These are phyloP conservation scores for Danionella dracula DNA, from an alignment of 2,797 vertebrate genomes.

Conservation along the genomic window DNA sequence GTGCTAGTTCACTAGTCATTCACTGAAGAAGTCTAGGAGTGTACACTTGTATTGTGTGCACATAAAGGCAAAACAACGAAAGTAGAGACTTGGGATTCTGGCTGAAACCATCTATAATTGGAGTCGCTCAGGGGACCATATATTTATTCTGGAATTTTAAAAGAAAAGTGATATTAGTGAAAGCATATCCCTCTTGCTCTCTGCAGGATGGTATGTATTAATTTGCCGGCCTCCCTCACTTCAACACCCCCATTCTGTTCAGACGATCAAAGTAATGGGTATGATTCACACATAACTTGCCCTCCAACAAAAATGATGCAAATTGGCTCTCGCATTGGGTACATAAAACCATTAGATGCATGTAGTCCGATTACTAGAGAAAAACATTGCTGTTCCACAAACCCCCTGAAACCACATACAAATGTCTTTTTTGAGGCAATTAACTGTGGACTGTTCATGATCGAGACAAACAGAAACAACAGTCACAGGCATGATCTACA, in stretches of 20 bases:
- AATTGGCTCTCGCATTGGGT: constrained; percentile 1
- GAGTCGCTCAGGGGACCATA: neutral
- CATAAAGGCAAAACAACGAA: too few species aligned
- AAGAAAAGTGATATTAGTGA: constrained; percentile 4
- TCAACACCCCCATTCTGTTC: neutral
- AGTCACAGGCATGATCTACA: neutral
- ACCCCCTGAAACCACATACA: neutral
- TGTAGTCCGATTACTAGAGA: neutral
- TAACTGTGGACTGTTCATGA: neutral
- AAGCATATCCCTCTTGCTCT: neutral
- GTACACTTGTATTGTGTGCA: too few species aligned
- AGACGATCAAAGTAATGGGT: neutral
- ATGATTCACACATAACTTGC: neutral
- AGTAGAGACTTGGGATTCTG: neutral
- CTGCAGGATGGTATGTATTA: constrained; percentile 13
- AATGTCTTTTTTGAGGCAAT: too few species aligned
- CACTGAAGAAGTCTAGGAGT: too few species aligned
- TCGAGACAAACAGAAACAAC: neutral
- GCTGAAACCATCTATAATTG: neutral
- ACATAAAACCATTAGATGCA: constrained; percentile 19
- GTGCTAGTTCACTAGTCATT: too few species aligned
- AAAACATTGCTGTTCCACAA: constrained; percentile 8
- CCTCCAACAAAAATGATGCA: neutral
- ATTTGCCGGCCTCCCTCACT: neutral
- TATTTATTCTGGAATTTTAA: constrained; percentile 3